These are phyloP conservation scores for Cheilosia variabilis DNA, from an alignment of 2,888 invertebrate genomes.

Conservation along the genomic window DNA sequence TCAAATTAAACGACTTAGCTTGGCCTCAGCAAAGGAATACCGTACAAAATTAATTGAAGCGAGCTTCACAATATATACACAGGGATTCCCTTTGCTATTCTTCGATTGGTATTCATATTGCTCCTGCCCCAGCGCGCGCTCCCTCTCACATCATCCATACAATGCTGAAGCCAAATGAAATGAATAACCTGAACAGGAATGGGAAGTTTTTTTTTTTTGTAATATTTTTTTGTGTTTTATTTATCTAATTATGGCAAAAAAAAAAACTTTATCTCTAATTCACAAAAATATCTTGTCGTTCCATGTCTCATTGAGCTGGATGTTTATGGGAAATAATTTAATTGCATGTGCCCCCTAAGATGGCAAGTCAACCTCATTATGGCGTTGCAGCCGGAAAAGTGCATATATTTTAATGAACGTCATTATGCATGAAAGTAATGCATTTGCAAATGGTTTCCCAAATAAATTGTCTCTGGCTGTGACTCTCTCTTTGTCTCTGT, in stretches of 20 bases:
- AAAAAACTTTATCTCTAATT: slow-evolving; percentile 50
- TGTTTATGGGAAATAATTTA: slow-evolving; percentile 44
- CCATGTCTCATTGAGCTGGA: slow-evolving; percentile 14
- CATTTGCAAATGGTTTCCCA: slow-evolving; percentile 29
- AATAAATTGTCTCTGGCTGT: slow-evolving; percentile 7
- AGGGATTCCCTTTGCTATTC: slow-evolving; percentile 10
- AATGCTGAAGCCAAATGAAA: slow-evolving; percentile 24
- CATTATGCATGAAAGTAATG: slow-evolving; percentile 45
- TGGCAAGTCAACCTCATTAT: slow-evolving; percentile 53
- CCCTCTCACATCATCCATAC: background rate
- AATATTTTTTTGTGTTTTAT: slow-evolving; percentile 28
- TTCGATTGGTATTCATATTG: slow-evolving; percentile 35
- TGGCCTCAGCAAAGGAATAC: slow-evolving; percentile 15
- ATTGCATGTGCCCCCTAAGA: slow-evolving; percentile 56
- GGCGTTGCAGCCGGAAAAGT: slow-evolving; percentile 24
- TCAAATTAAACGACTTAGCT: background rate
- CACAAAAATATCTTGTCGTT: slow-evolving; percentile 43
- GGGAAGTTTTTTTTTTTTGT: slow-evolving; percentile 25
- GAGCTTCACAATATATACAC: slow-evolving; percentile 1
- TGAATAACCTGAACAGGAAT: slow-evolving; percentile 21
- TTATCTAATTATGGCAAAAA: slow-evolving; percentile 40
- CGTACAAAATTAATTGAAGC: slow-evolving; percentile 41
- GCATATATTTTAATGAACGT: slow-evolving; percentile 52
- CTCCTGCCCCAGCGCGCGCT: background rate
- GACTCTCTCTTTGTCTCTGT: no score